Percentiles rank a stretch among this genome's conserved stretches.
Evolutionary conservation across 2,797 vertebrate species (phyloP).

Genomic region (Mormyrops boulengeri): DNA sequence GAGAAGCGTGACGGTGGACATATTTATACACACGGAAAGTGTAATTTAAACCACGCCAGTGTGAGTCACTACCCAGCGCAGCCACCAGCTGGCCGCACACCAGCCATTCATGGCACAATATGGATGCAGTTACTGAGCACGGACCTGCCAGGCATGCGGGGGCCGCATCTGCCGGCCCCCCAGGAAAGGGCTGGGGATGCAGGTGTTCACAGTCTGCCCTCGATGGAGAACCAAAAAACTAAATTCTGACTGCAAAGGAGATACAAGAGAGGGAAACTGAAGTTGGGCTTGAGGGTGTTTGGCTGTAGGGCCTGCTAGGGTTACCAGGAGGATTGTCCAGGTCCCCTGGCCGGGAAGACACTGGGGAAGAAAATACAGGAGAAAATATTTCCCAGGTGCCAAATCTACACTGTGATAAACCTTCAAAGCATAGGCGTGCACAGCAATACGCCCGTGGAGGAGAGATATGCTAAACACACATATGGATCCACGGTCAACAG

Average conservation of each 20-base stretch:
- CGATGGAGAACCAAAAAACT: not conserved
- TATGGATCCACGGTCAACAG: not conserved
- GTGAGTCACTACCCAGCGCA: not conserved
- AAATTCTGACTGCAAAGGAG: not conserved
- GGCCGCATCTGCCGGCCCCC: not conserved
- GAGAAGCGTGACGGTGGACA: not conserved
- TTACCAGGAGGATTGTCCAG: not conserved
- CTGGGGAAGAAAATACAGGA: not conserved
- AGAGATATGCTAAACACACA: not conserved
- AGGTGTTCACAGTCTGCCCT: not conserved
- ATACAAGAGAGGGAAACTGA: not conserved
- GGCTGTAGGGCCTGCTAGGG: not conserved
- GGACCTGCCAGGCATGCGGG: not conserved
- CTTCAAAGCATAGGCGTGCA: not conserved
- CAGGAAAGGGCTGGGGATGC: not conserved
- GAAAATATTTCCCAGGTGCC: not conserved
- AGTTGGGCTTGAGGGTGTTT: not conserved
- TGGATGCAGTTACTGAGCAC: not conserved
- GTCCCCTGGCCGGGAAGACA: not conserved
- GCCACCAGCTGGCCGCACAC: not conserved
- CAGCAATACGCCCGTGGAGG: not conserved
- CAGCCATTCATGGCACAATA: not conserved
- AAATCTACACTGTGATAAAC: not conserved
- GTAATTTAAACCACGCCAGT: not conserved
- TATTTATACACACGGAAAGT: constrained; percentile 5